These are phyloP conservation scores for Tetragnatha montana DNA, from an alignment of 2,888 invertebrate species.

Conservation along the genomic window DNA sequence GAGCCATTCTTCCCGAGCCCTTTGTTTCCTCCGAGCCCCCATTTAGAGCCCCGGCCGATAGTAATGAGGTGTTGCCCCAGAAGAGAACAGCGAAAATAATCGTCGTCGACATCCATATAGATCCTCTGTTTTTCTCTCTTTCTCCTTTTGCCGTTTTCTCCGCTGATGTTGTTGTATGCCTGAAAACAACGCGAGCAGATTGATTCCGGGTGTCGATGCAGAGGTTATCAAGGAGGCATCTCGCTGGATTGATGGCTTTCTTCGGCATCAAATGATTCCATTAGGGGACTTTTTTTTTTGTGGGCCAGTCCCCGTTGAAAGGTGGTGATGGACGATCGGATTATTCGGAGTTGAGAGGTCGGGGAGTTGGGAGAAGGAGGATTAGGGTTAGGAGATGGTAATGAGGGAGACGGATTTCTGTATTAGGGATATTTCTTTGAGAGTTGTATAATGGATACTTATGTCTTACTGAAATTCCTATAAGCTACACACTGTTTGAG, in stretches of 20 bases:
- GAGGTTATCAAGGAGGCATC: conserved; percentile 39
- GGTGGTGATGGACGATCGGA: conserved; percentile 35
- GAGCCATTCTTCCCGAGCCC: neutral
- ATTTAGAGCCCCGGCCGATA: neutral
- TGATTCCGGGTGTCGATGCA: conserved; percentile 39
- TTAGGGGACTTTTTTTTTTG: conserved; percentile 12
- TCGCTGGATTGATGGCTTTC: conserved; percentile 43
- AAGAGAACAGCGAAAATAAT: conserved; percentile 32
- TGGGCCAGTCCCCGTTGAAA: neutral
- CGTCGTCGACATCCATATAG: conserved; percentile 35
- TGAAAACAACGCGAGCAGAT: conserved; percentile 23
- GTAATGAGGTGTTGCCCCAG: conserved; percentile 29
- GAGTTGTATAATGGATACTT: neutral
- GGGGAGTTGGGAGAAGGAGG: neutral
- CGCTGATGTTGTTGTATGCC: conserved; percentile 4
- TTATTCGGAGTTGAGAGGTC: neutral
- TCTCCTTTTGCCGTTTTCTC: neutral
- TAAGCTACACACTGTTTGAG: neutral
- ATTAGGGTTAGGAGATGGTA: neutral
- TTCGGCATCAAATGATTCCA: conserved; percentile 39
- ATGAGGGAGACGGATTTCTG: neutral
- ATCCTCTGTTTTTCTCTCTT: neutral
- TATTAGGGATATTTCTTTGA: neutral
- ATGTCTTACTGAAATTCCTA: neutral
- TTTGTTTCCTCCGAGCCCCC: conserved; percentile 6